Evolutionary conservation across 2,888 invertebrate species (phyloP), one percentile per base, ranked within the genome.

Genomic region (Ennomos fuscantarius): DNA sequence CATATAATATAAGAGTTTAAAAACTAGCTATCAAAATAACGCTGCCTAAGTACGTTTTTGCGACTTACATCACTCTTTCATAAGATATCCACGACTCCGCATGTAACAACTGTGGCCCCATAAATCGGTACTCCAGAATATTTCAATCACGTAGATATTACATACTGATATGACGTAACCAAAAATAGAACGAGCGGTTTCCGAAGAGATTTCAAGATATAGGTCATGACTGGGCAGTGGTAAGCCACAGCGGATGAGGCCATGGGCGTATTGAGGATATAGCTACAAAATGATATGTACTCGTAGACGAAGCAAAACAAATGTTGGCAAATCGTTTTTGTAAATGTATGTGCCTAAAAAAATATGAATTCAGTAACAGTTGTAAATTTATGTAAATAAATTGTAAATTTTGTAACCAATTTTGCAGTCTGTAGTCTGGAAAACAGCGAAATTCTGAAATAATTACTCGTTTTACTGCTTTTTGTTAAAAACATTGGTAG

Each of bases 191-290:
- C 60, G 51, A 58, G 50, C 43, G 34, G 9, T 48, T 43, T 60
- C 60, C 58, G 49, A 62, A 60, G 49, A 54, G 51, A 59, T 60
- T 58, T 60, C 35, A 62, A 53, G 53, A 54, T 63, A 35, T 63
- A 60, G 60, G 61, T 48, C 63, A 41, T 53, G 47, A 41, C 39
- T 60, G 51, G 60, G 49, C 56, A 66, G 50, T 60, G 58, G 65
- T 50, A 56, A 50, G 53, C 61, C 59, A 46, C 55, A 55, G 36
- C 49, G 63, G 52, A 63, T 58, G 55, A 53, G 49, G 35, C 43
- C 56, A 48, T 36, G 43, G 37, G 43, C 35, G 51, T 12, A 15
- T 2, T 33, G n/a, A 49, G 50, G 44, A 24, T 24, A 24, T 9
- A 2, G 8, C 3, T 24, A 41, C 9, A 1, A 24, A 24, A 24